These are phyloP conservation scores for Nyctereutes procyonoides DNA, from an alignment of 2,113 vertebrate species.

Conservation along the genomic window DNA sequence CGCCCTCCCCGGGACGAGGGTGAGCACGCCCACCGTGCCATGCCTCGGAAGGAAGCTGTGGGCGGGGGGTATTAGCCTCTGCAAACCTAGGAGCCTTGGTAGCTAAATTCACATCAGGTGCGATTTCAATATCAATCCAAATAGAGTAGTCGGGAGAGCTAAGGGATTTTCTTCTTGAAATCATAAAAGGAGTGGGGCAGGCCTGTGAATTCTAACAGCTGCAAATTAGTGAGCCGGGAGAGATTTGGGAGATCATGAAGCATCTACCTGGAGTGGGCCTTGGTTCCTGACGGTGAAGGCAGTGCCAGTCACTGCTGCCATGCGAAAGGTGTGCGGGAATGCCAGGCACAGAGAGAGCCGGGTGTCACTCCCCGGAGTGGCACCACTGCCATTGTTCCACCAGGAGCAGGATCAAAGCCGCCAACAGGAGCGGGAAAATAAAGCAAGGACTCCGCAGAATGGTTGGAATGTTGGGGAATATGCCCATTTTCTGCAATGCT, in stretches of 20 bases:
- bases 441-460: neutral
- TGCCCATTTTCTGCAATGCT: neutral
- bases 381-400: neutral
- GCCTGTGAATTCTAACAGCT: slow-evolving; percentile 6
- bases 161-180: slow-evolving; percentile 52
- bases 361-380: neutral
- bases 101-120: slow-evolving; percentile 42
- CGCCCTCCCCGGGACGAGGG: neutral
- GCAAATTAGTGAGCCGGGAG: neutral
- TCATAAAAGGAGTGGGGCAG: neutral
- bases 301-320: neutral
- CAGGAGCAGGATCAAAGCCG: neutral
- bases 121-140: slow-evolving; percentile 44
- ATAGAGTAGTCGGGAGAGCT: neutral
- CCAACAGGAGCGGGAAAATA: neutral
- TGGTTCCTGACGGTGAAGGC: neutral
- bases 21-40: too few relatives aligned
- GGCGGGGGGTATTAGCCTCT: neutral
- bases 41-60: neutral
- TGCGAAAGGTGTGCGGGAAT: neutral
- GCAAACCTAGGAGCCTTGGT: slow-evolving; percentile 15
- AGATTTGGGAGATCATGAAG: neutral
- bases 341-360: neutral
- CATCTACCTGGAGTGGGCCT: neutral
- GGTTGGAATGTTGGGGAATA: neutral